Evolutionary conservation across 2,113 vertebrate genomes (phyloP).

Genomic region (Sterrhoptilus dennistouni): DNA sequence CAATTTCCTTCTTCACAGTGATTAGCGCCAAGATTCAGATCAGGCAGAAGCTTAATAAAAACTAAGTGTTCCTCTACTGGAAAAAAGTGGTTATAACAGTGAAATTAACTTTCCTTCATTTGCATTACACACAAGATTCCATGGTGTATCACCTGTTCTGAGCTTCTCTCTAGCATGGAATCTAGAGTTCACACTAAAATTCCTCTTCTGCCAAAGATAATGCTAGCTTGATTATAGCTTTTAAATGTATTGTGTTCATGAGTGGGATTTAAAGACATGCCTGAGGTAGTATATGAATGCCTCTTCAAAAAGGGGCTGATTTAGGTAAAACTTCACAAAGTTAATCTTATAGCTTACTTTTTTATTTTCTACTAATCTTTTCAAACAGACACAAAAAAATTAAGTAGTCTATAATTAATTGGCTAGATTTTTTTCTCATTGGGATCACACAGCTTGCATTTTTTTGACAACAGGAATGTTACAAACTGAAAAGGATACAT

Average conservation of each 20-base stretch:
- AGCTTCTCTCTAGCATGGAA: background rate
- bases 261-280: background rate
- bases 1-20: background rate
- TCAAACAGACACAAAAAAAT: background rate
- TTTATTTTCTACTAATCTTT: background rate
- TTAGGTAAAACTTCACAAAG: background rate
- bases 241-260: background rate
- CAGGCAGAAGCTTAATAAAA: background rate
- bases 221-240: background rate
- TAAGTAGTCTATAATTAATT: background rate
- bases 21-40: background rate
- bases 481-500: background rate
- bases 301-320: background rate
- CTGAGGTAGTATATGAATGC: background rate
- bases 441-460: background rate
- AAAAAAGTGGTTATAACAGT: background rate
- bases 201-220: background rate
- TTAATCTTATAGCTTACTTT: background rate
- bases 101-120: background rate
- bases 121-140: background rate
- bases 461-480: background rate
- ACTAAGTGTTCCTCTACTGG: background rate
- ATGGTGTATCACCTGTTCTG: background rate
- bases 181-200: background rate
- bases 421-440: background rate